Conservation (phyloP, 1,140 invertebrate species). For the Cotesia vestalis region DNA sequence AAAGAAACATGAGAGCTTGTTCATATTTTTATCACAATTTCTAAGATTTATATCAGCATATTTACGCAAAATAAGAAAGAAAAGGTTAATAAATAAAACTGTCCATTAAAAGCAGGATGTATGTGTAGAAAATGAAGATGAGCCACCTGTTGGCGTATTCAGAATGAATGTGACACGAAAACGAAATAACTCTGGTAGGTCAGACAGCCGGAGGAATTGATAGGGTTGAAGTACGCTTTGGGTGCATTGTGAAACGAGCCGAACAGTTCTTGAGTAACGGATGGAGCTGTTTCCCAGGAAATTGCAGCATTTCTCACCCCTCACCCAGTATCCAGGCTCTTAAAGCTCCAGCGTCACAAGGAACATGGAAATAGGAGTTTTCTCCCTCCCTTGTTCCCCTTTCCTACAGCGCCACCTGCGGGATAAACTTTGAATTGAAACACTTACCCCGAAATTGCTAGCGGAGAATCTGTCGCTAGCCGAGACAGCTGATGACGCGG, state of each 20-base stretch:
- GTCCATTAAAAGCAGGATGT: too few species aligned
- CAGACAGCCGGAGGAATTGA: conserved; percentile 31
- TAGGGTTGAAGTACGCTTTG: conserved; percentile 38
- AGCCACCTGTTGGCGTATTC: background rate
- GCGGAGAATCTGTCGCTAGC: conserved; percentile 99
- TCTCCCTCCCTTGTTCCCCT: background rate
- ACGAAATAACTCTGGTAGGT: conserved; percentile 2
- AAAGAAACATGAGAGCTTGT: too few species aligned
- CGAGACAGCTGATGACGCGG: conserved; percentile 96
- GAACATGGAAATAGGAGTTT: background rate
- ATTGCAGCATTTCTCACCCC: conserved; percentile 52
- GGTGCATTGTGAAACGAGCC: conserved; percentile 43
- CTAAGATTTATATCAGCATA: too few species aligned
- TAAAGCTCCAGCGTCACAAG: background rate
- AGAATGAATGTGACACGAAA: background rate
- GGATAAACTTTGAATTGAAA: background rate
- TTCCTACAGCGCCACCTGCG: background rate
- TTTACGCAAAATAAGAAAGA: too few species aligned
- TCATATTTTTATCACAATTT: too few species aligned
- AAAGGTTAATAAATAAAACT: too few species aligned
- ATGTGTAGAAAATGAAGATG: conserved; percentile 5
- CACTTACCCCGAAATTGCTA: conserved; percentile 96
- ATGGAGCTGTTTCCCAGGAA: conserved; percentile 48
- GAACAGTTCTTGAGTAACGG: conserved; percentile 50
- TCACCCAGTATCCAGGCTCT: background rate